phyloP scores from a whole-genome alignment of 2,113 vertebrate genomes.

The Pitta sordida region DNA sequence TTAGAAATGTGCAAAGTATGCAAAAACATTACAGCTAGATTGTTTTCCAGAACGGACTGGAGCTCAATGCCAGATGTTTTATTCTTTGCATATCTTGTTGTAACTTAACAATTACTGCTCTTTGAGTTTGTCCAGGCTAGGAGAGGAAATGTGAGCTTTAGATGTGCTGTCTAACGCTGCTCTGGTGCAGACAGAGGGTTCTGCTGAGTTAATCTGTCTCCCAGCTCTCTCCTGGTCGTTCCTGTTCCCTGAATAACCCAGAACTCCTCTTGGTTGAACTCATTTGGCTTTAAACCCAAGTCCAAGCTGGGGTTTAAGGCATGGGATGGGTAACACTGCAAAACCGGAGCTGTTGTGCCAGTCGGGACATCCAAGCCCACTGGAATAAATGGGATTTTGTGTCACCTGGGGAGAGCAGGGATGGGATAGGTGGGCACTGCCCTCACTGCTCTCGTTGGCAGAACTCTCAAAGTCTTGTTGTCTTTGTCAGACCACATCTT shows the following conservation, averaged over 20 bases:
- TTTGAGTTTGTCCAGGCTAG: background rate
- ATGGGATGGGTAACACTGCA: background rate
- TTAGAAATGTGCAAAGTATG: slow-evolving; percentile 47
- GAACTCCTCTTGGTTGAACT: rapidly evolving
- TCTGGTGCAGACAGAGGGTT: background rate
- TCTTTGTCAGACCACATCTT: no score
- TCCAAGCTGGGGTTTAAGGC: background rate
- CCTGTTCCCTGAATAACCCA: background rate
- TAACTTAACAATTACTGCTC: background rate
- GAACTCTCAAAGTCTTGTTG: background rate
- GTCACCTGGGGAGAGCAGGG: background rate
- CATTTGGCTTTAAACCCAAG: background rate
- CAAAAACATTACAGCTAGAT: slow-evolving; percentile 3
- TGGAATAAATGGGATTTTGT: background rate
- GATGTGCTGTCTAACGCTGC: background rate
- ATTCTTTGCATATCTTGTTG: background rate
- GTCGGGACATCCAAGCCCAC: rapidly evolving
- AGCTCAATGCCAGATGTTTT: slow-evolving; percentile 33
- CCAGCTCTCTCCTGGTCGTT: background rate
- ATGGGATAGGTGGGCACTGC: background rate
- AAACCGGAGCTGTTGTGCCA: background rate
- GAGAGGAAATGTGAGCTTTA: background rate
- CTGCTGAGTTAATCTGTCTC: background rate
- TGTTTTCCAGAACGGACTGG: background rate
- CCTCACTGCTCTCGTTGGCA: rapidly evolving